These are phyloP conservation scores for Meles meles DNA, from an alignment of 2,113 vertebrate genomes.

Conservation along the genomic window DNA sequence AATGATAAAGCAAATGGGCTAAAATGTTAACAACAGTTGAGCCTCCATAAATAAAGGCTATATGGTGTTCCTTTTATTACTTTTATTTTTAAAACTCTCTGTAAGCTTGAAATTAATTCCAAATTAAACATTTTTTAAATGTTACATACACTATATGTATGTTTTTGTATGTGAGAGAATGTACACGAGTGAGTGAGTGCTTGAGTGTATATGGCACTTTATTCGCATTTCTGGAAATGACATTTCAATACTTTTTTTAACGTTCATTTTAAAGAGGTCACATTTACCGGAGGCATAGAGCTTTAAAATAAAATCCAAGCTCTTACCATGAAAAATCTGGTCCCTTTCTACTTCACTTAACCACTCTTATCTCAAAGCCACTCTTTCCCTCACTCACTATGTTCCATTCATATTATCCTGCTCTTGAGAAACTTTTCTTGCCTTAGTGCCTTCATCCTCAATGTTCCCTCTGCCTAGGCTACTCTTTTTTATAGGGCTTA, in stretches of 20 bases:
- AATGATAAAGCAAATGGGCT: neutral
- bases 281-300: neutral
- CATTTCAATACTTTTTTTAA: neutral
- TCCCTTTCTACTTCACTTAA: neutral
- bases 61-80: neutral
- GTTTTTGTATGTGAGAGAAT: neutral
- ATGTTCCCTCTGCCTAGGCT: neutral
- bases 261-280: neutral
- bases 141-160: neutral
- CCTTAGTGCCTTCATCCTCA: neutral
- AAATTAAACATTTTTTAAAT: neutral
- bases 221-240: neutral
- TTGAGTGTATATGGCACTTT: neutral
- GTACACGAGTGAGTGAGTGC: neutral
- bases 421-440: neutral
- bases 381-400: neutral
- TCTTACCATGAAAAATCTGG: neutral
- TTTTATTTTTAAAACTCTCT: slow-evolving; percentile 16
- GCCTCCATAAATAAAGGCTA: neutral
- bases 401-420: neutral
- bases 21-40: neutral
- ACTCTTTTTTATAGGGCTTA: neutral
- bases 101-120: slow-evolving; percentile 2
- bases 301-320: slow-evolving; percentile 40
- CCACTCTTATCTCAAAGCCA: neutral